Conservation (phyloP, 2,797 vertebrate genomes). For the Moxostoma hubbsi region DNA sequence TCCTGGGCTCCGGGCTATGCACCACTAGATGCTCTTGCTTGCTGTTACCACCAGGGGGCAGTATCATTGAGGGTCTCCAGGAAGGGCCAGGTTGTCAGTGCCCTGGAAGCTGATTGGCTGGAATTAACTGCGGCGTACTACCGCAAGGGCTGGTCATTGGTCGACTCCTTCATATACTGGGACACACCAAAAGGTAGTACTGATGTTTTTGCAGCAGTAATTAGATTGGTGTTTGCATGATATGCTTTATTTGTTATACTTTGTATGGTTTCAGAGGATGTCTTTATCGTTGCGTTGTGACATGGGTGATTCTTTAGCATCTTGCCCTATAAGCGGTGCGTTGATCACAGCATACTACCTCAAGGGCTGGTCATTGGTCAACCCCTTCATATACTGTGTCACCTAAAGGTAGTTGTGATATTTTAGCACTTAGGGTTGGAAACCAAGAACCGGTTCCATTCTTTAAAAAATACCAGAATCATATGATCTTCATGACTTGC, state of each 20-base stretch:
- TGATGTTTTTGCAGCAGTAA: too few species aligned
- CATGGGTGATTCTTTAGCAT: too few species aligned
- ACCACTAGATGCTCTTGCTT: constrained; percentile 80
- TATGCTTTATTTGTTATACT: too few species aligned
- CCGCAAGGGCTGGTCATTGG: constrained; percentile 91
- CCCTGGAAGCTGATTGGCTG: constrained; percentile 95
- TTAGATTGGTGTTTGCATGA: too few species aligned
- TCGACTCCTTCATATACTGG: constrained; percentile 95
- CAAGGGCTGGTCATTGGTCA: constrained; percentile 91
- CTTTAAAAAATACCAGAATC: too few species aligned
- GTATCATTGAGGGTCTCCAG: constrained; percentile 91
- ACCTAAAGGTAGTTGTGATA: constrained; percentile 80
- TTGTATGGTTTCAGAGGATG: too few species aligned
- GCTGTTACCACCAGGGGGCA: constrained; percentile 90
- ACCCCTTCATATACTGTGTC: constrained; percentile 96
- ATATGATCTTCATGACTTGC: too few species aligned
- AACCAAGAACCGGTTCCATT: too few species aligned
- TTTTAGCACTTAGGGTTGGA: too few species aligned
- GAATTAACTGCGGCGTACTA: constrained; percentile 93
- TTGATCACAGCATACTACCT: constrained; percentile 92
- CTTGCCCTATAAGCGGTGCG: not conserved
- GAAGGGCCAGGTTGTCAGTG: constrained; percentile 89
- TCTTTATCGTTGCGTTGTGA: too few species aligned
- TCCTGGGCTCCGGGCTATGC: constrained; percentile 77
- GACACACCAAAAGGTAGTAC: constrained; percentile 86